Conservation (phyloP, 2,888 invertebrate species). For the Clepsis dumicolana region DNA sequence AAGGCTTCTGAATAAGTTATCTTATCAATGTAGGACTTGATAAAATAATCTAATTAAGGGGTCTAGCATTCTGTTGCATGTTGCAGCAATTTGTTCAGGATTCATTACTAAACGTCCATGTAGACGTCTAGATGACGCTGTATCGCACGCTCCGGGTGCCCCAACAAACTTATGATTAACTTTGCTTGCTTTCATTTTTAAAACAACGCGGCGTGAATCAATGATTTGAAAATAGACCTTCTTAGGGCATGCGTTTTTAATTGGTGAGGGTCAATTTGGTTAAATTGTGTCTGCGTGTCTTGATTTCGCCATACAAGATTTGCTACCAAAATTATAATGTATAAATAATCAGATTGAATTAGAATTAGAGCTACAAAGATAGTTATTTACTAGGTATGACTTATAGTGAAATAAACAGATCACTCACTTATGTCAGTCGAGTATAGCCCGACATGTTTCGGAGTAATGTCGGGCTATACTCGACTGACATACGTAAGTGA, state of each 20-base stretch:
- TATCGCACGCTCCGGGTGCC: slow-evolving; percentile 39
- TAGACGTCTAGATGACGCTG: slow-evolving; percentile 71
- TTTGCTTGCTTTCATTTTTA: slow-evolving; percentile 5
- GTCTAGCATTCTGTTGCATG: slow-evolving; percentile 24
- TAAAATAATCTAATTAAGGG: neutral
- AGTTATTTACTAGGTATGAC: too few species aligned
- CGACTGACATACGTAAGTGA: too few species aligned
- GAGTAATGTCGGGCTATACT: too few species aligned
- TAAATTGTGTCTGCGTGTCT: too few species aligned
- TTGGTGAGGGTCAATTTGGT: neutral
- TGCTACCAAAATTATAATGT: too few species aligned
- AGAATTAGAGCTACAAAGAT: too few species aligned
- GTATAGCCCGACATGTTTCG: too few species aligned
- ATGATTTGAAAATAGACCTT: neutral
- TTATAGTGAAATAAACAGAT: too few species aligned
- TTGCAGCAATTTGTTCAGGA: slow-evolving; percentile 58
- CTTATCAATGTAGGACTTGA: neutral
- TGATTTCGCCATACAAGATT: too few species aligned
- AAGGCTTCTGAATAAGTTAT: neutral
- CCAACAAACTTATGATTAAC: slow-evolving; percentile 34
- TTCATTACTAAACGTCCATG: slow-evolving; percentile 65
- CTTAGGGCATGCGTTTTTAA: neutral
- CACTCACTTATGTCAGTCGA: too few species aligned
- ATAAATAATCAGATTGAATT: too few species aligned
- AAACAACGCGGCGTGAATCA: neutral